Base-by-base conservation (phyloP, 2,888 invertebrate genomes). In the Periphyllus acericola region DNA sequence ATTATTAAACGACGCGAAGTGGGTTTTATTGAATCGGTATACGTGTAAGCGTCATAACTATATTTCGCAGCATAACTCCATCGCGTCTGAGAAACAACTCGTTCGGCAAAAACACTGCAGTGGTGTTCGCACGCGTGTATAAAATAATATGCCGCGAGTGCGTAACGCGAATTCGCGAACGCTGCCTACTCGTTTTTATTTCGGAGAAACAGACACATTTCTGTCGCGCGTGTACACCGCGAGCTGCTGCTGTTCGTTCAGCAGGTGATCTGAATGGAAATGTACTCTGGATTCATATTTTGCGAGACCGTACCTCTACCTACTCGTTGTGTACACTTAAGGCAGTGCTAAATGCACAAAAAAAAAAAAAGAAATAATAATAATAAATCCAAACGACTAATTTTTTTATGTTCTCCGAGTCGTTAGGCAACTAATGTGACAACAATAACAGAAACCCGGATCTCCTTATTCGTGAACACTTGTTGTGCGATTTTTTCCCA, bases 381-480 rank as follows among this genome's bases (percentile, higher is more conserved):
- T 46, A 46, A 87, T 55, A 71, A 72, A 81, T 87, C 74, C 40
- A 11, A 34, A 87, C 81, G 60, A 46, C 81, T 87, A 87, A 87
- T 87, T 87, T 87, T 87, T 87, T 74, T 81, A 66, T 87, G 80
- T 87, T 80, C 72, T 36, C 72, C 79, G 71, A 86, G 86, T 86
- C 79, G 71, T 79, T 86, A 79, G 80, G 71, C 79, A 79, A 79
- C 86, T 86, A 86, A 86, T 80, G 80, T 86, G 86, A 86, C 86
- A 86, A 72, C 86, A 55, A 74, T 36, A 36, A 72, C 86, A 72
- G 72, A 85, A 86, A 86, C 86, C 86, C 21, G 86, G 86, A 86
- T 86, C 87, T 87, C 87, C 87, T 87, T 87, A 80, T 87, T 87
- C 80, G 86, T 86, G 86, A 72, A 86, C 80, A 80, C 80, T 79